phyloP scores from a whole-genome alignment of 92 coral and sea anemone species.

The Phenganax subtilis region DNA sequence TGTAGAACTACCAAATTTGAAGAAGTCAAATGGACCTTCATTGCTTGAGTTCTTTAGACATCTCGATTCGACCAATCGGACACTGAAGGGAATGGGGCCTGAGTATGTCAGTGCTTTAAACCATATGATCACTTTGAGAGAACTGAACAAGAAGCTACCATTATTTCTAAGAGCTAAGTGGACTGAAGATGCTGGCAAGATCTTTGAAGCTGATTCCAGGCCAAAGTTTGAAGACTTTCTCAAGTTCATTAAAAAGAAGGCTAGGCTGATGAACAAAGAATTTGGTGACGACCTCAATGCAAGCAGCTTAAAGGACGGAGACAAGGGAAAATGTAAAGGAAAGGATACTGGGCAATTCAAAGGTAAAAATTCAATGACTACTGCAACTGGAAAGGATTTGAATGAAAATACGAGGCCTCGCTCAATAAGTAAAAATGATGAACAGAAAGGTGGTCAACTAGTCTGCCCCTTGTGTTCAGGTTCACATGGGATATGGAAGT shows the following conservation, averaged over 20 bases:
- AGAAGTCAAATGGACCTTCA: too few species aligned
- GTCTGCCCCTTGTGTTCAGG: constrained; percentile 41
- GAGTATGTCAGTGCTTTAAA: constrained; percentile 50
- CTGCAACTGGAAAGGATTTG: too few species aligned
- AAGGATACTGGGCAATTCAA: too few species aligned
- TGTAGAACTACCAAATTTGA: too few species aligned
- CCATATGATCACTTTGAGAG: constrained; percentile 55
- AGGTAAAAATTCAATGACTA: too few species aligned
- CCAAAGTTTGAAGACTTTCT: constrained; percentile 54
- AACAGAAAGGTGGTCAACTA: neutral
- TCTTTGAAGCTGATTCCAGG: constrained; percentile 40
- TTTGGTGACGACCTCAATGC: neutral
- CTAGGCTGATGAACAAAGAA: neutral
- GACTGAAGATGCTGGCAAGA: constrained; percentile 63
- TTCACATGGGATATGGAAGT: constrained; percentile 56
- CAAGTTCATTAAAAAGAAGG: constrained; percentile 26
- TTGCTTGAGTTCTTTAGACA: too few species aligned
- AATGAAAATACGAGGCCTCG: too few species aligned
- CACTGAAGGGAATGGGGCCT: constrained; percentile 32
- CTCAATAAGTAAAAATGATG: too few species aligned
- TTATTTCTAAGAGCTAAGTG: constrained; percentile 54
- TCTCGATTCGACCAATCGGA: too few species aligned
- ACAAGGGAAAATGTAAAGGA: too few species aligned
- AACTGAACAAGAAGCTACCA: constrained; percentile 49
- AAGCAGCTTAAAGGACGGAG: too few species aligned